Conservation (phyloP, 1,140 invertebrate genomes). For the Drosophila punjabiensis region DNA sequence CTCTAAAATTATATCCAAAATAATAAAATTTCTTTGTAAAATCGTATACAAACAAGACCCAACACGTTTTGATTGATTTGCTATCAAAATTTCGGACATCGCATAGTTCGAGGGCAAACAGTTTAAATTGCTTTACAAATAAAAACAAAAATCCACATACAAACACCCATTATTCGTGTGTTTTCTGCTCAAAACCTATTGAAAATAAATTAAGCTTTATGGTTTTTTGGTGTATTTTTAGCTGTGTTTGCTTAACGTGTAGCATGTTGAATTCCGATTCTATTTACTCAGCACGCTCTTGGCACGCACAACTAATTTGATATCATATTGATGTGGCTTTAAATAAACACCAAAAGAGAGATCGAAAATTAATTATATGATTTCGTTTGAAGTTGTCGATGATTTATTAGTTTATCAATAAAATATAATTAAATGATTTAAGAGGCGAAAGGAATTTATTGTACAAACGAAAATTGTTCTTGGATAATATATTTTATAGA, state of each 20-base stretch:
- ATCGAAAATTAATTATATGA: slow-evolving; percentile 1
- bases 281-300: slow-evolving; percentile 17
- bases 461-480: background rate
- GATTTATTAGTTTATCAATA: slow-evolving; percentile 1
- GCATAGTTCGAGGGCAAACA: slow-evolving; percentile 3
- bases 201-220: slow-evolving; percentile 17
- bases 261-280: slow-evolving; percentile 7
- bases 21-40: background rate
- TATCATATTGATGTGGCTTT: slow-evolving; percentile 16
- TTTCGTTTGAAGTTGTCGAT: slow-evolving; percentile 22
- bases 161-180: background rate
- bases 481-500: background rate
- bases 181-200: background rate
- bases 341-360: slow-evolving; percentile 23
- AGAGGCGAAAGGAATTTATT: background rate
- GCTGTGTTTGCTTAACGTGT: slow-evolving; percentile 19
- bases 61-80: slow-evolving; percentile 21
- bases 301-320: slow-evolving; percentile 28
- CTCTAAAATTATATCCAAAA: background rate
- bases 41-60: slow-evolving; percentile 2
- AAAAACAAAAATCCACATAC: slow-evolving; percentile 7
- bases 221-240: slow-evolving; percentile 12
- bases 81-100: slow-evolving; percentile 11
- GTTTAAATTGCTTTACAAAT: slow-evolving; percentile 24
- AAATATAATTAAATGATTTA: slow-evolving; percentile 1